Conservation (phyloP, 2,797 vertebrate species). For the Coccyzus lansbergi region DNA sequence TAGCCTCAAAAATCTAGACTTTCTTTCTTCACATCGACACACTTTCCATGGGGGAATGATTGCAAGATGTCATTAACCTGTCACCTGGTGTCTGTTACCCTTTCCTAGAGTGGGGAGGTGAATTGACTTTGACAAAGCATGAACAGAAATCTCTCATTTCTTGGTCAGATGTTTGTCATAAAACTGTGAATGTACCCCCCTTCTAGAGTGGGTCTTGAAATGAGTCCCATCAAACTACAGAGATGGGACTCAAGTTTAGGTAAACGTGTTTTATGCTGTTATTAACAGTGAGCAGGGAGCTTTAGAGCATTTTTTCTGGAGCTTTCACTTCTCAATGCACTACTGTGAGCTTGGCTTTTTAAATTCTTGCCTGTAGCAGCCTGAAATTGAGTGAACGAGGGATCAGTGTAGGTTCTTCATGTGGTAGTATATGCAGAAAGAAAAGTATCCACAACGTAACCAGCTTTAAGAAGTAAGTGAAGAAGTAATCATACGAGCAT, state of each 20-base stretch:
- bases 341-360: background rate
- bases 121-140: background rate
- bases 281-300: background rate
- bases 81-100: background rate
- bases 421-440: background rate
- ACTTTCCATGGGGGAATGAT: rapidly evolving
- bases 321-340: background rate
- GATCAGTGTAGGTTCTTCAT: background rate
- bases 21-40: background rate
- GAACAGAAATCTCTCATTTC: background rate
- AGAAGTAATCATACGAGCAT: background rate
- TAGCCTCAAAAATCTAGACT: background rate
- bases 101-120: background rate
- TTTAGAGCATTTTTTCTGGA: background rate
- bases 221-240: background rate
- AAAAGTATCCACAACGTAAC: background rate
- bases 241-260: background rate
- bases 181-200: background rate
- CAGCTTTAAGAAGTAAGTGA: background rate
- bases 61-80: background rate
- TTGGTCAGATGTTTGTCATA: background rate
- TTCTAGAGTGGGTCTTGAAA: background rate
- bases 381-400: background rate
- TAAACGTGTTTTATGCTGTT: background rate
- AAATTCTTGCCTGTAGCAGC: background rate